A percentile compares a stretch with the other conserved stretches of the same genome.
phyloP scores from a whole-genome alignment of 2,113 vertebrate genomes.

The Nothoprocta pentlandii region DNA sequence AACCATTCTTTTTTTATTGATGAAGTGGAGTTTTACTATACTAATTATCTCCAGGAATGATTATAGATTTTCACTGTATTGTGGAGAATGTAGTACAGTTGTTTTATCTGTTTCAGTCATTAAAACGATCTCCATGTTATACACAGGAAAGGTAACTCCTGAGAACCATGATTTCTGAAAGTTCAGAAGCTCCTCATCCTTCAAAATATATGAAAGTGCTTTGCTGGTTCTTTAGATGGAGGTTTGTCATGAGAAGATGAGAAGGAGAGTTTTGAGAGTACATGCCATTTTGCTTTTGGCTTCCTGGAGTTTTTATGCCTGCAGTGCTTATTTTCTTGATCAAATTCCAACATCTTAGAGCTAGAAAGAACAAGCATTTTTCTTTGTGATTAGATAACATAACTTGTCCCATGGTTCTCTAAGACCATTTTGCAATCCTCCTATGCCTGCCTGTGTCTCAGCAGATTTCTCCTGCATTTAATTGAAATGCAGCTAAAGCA shows the following conservation, averaged over 20 bases:
- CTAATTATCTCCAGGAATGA: not conserved
- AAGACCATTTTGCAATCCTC: not conserved
- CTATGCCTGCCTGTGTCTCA: not conserved
- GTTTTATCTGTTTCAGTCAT: not conserved
- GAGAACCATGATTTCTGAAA: not conserved
- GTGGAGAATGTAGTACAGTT: not conserved
- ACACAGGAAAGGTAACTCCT: not conserved
- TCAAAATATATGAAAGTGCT: not conserved
- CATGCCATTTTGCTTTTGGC: rapidly evolving
- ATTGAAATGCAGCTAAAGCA: not conserved
- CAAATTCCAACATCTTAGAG: not conserved
- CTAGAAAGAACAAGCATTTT: not conserved
- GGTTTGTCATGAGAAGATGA: not conserved
- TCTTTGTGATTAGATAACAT: not conserved
- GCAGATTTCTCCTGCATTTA: not conserved
- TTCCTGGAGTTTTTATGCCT: not conserved
- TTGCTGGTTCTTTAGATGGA: not conserved
- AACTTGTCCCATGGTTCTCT: not conserved
- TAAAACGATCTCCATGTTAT: not conserved
- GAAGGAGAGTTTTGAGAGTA: not conserved
- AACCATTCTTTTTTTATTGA: not conserved
- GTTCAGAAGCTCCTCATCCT: not conserved
- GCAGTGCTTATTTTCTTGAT: not conserved
- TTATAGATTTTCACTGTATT: not conserved
- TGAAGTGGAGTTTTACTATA: not conserved